phyloP scores from a whole-genome alignment of 2,888 invertebrate genomes.

The Sinohyriopsis cumingii region DNA sequence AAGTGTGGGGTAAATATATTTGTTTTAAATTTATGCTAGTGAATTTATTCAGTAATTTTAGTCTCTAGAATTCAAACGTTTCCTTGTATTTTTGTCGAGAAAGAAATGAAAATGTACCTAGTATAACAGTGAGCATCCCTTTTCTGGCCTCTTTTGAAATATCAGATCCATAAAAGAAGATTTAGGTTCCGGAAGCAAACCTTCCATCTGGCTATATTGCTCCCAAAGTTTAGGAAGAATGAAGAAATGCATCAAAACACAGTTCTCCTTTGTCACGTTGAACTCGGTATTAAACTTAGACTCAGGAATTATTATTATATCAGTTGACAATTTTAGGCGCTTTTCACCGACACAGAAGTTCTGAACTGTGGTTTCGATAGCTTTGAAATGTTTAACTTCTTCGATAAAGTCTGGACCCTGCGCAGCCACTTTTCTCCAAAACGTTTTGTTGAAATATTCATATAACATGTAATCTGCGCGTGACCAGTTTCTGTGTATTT shows the following conservation, averaged over 20 bases:
- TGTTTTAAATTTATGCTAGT: too few relatives aligned
- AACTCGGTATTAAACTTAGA: slow-evolving; percentile 40
- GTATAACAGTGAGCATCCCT: too few relatives aligned
- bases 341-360: slow-evolving; percentile 43
- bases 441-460: slow-evolving; percentile 61
- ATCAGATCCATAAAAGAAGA: too few relatives aligned
- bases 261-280: slow-evolving; percentile 41
- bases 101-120: too few relatives aligned
- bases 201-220: slow-evolving; percentile 36
- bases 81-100: too few relatives aligned
- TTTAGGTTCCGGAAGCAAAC: slow-evolving; percentile 20
- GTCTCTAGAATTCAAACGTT: too few relatives aligned
- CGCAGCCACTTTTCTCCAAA: slow-evolving; percentile 55
- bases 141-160: too few relatives aligned
- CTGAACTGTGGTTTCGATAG: slow-evolving; percentile 35
- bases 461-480: slow-evolving; percentile 62
- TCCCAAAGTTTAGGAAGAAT: slow-evolving; percentile 40
- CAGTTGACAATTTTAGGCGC: slow-evolving; percentile 12
- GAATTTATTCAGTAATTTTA: too few relatives aligned
- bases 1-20: too few relatives aligned
- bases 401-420: slow-evolving; percentile 51
- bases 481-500: slow-evolving; percentile 58
- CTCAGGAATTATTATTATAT: slow-evolving; percentile 29
- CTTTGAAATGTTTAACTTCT: slow-evolving; percentile 43
- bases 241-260: slow-evolving; percentile 41